These are phyloP conservation scores for Lycocorax pyrrhopterus DNA, from an alignment of 2,113 vertebrate genomes.

Conservation along the genomic window DNA sequence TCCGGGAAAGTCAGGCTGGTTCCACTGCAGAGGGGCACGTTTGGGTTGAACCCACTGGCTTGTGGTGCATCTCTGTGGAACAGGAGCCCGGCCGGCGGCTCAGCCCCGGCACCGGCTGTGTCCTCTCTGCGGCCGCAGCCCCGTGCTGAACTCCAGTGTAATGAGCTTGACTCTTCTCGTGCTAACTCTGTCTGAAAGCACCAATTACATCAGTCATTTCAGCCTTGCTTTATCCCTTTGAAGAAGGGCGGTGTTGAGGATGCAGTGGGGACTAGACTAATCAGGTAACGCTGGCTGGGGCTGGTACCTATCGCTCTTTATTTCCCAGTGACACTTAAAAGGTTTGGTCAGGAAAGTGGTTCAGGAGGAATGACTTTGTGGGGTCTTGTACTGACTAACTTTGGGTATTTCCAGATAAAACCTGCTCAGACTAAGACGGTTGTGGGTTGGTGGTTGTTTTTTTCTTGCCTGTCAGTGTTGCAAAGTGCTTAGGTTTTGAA, in stretches of 20 bases:
- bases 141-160: not conserved
- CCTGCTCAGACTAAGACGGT: not conserved
- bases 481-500: conserved; percentile 38
- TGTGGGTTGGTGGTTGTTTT: not conserved
- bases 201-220: not conserved
- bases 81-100: rapidly evolving
- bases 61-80: not conserved
- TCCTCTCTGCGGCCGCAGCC: not conserved
- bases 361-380: not conserved
- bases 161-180: not conserved
- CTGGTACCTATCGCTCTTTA: not conserved
- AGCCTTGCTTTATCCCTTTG: not conserved
- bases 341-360: not conserved
- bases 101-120: rapidly evolving
- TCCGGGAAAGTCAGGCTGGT: rapidly evolving
- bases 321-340: not conserved
- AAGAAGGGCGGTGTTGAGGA: not conserved
- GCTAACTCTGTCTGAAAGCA: not conserved
- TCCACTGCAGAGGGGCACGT: not conserved
- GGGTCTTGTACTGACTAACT: not conserved
- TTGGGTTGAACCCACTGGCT: not conserved
- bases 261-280: not conserved
- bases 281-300: not conserved
- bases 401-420: conserved; percentile 24
- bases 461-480: not conserved